Evolutionary conservation across 2,113 vertebrate species (phyloP).

Genomic region (Thalassoma bifasciatum): DNA sequence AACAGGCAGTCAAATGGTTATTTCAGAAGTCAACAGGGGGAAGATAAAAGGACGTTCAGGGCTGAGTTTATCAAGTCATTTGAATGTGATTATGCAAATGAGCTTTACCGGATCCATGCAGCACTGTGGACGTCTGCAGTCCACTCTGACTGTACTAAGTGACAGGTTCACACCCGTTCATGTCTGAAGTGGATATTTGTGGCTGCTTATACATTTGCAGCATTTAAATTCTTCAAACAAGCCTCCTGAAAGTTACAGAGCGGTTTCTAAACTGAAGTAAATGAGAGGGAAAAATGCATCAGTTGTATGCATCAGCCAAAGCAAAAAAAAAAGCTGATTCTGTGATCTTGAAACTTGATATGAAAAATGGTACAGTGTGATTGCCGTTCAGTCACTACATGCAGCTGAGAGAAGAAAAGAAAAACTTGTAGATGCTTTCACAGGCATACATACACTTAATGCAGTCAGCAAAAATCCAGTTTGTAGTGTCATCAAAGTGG

Average conservation of each 20-base stretch:
- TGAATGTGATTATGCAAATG: conserved; percentile 79
- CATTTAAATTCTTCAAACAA: conserved; percentile 58
- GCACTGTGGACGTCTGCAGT: conserved; percentile 66
- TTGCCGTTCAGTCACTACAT: not conserved
- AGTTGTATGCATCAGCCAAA: conserved; percentile 10
- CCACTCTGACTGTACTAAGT: conserved; percentile 53
- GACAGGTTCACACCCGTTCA: conserved; percentile 19
- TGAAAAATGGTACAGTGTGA: conserved; percentile 1
- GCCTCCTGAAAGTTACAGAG: conserved; percentile 25
- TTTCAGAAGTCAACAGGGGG: conserved; percentile 30
- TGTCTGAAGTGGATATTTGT: conserved; percentile 40
- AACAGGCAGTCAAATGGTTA: conserved; percentile 27
- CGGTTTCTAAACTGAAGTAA: conserved; percentile 32
- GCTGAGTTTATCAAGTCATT: conserved; percentile 68
- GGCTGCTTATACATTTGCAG: conserved; percentile 40
- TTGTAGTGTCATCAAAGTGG: not conserved
- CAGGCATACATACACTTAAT: too few species aligned
- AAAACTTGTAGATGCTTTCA: too few species aligned
- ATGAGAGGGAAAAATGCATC: conserved; percentile 6
- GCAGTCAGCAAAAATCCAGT: too few species aligned
- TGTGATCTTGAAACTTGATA: not conserved
- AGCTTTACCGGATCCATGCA: conserved; percentile 49
- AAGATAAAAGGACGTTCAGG: conserved; percentile 2
- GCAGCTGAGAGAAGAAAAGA: conserved; percentile 11
- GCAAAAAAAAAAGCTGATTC: conserved; percentile 11